phyloP scores from a whole-genome alignment of 2,888 invertebrate genomes.

The Orchesellides sinensis region DNA sequence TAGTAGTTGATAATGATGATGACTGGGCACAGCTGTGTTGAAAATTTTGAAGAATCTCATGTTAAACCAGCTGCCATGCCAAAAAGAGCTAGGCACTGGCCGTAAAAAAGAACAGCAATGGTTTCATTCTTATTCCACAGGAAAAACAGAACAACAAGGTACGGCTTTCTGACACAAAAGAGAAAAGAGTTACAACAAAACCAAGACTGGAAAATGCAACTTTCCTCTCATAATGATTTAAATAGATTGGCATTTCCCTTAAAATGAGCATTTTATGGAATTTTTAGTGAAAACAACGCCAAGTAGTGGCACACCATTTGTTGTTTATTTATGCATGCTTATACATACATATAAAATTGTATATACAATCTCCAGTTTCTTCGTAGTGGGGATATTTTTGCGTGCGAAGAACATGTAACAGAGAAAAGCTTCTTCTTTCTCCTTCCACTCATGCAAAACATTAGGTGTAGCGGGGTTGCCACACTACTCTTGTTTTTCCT shows the following conservation, averaged over 20 bases:
- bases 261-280: constrained; percentile 29
- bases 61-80: constrained; percentile 60
- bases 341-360: too few relatives aligned
- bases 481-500: too few relatives aligned
- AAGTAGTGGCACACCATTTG: constrained; percentile 7
- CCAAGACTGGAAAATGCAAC: constrained; percentile 47
- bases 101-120: constrained; percentile 44
- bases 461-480: too few relatives aligned
- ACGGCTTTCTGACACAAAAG: background rate
- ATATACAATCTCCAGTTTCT: background rate
- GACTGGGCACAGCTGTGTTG: constrained; percentile 58
- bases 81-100: constrained; percentile 8
- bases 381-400: background rate
- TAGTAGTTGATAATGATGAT: constrained; percentile 45
- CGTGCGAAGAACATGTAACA: background rate
- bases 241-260: constrained; percentile 29
- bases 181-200: too few relatives aligned
- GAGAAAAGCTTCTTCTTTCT: background rate
- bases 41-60: constrained; percentile 62
- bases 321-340: constrained; percentile 13
- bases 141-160: constrained; percentile 14
- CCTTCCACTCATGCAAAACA: too few relatives aligned
- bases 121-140: constrained; percentile 5
- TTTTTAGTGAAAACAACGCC: constrained; percentile 18
- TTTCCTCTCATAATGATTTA: constrained; percentile 58